Percentiles rank a stretch among this genome's conserved stretches.
These are phyloP conservation scores for Cosmia trapezina DNA, from an alignment of 2,888 invertebrate genomes.

Conservation along the genomic window DNA sequence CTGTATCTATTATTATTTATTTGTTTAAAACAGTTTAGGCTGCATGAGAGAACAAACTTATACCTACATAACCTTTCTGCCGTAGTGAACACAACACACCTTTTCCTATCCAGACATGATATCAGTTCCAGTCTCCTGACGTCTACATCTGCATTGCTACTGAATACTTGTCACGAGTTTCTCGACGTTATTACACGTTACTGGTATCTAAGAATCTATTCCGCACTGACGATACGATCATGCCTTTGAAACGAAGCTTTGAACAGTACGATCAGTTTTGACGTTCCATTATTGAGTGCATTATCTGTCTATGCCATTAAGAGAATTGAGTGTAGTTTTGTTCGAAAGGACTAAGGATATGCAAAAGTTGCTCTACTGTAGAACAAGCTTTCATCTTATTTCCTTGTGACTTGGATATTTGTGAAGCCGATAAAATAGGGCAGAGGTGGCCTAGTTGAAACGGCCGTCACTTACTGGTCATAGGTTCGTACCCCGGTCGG, in stretches of 20 bases:
- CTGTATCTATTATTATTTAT: too few species aligned
- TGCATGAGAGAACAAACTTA: too few species aligned
- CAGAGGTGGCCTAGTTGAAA: too few species aligned
- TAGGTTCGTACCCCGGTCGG: too few species aligned
- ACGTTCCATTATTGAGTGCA: neutral
- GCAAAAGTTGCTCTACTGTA: neutral
- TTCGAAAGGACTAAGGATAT: neutral
- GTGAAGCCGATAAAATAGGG: neutral
- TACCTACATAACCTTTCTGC: neutral
- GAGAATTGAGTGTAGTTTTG: neutral
- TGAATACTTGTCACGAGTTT: conserved; percentile 6
- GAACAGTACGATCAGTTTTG: neutral
- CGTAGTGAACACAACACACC: neutral
- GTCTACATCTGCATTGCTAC: neutral
- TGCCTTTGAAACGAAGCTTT: conserved; percentile 2
- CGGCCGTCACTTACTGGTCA: too few species aligned
- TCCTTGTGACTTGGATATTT: neutral
- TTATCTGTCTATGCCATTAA: neutral
- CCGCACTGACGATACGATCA: neutral
- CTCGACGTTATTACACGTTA: conserved; percentile 8
- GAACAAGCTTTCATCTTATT: neutral
- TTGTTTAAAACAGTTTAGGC: too few species aligned
- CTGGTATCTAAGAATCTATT: conserved; percentile 5
- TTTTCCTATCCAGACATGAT: neutral
- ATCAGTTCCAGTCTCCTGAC: conserved; percentile 4